Percentiles rank a stretch among this genome's conserved stretches.
Evolutionary conservation across 2,113 vertebrate species (phyloP).

Genomic region (Seriola quinqueradiata): DNA sequence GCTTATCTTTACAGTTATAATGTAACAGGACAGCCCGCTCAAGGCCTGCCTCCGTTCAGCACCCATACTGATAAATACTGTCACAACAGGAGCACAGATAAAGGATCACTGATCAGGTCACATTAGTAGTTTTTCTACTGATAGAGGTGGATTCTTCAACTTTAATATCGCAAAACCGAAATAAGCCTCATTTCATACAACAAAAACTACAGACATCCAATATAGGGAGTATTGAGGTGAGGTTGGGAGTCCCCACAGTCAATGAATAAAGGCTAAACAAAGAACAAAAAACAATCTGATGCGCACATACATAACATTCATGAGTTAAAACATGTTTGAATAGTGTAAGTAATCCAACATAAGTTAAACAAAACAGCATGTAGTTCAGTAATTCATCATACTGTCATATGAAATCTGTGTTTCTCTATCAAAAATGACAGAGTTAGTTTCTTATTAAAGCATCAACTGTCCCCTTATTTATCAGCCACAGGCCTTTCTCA

Average conservation of each 20-base stretch:
- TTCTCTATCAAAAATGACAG: neutral
- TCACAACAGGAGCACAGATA: slow-evolving; percentile 35
- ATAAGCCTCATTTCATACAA: neutral
- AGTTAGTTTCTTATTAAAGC: too few relatives aligned
- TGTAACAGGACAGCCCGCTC: slow-evolving; percentile 20
- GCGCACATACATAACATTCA: too few relatives aligned
- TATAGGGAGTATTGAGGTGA: neutral
- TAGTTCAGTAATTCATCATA: neutral
- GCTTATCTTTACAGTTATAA: slow-evolving; percentile 14
- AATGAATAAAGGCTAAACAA: too few relatives aligned
- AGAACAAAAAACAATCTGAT: too few relatives aligned
- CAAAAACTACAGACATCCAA: too few relatives aligned
- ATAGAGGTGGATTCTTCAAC: neutral
- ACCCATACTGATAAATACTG: slow-evolving; percentile 12
- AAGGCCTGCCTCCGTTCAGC: slow-evolving; percentile 27
- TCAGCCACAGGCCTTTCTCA: neutral
- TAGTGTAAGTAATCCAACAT: too few relatives aligned
- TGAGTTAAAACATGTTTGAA: too few relatives aligned
- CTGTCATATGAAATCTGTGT: neutral
- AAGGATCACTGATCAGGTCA: slow-evolving; percentile 11
- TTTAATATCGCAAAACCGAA: neutral
- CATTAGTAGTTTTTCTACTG: slow-evolving; percentile 2
- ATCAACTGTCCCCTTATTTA: too few relatives aligned
- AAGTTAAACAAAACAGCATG: too few relatives aligned
- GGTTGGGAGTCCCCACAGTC: too few relatives aligned